These are phyloP conservation scores for Gila robusta DNA, from an alignment of 2,797 vertebrate species.

Conservation along the genomic window DNA sequence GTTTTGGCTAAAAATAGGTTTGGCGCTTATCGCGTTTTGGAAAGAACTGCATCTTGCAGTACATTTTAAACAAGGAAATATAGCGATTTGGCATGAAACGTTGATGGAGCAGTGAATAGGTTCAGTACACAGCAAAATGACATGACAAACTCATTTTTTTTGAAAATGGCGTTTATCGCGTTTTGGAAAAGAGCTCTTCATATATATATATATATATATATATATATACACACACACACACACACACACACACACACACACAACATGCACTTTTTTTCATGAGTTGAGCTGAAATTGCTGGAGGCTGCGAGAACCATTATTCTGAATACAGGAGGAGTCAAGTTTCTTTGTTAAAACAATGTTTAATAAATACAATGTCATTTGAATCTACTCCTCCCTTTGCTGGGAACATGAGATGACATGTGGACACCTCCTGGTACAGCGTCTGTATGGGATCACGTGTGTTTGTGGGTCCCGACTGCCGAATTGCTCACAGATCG, in stretches of 20 bases:
- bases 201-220: no score
- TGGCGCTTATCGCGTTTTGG: no score
- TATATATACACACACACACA: not conserved
- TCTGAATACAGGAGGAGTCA: conserved; percentile 69
- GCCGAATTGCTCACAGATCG: conserved; percentile 48
- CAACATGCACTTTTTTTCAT: no score
- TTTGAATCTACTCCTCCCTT: conserved; percentile 70
- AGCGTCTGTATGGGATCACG: not conserved
- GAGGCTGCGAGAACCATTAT: not conserved
- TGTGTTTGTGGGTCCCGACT: conserved; percentile 22
- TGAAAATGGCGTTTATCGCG: no score
- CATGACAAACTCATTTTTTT: no score
- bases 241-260: not conserved
- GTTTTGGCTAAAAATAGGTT: no score
- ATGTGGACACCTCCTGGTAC: conserved; percentile 35
- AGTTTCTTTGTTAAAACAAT: conserved; percentile 85
- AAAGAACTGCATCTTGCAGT: no score
- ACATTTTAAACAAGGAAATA: no score
- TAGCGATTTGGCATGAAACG: no score
- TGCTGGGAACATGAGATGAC: conserved; percentile 74
- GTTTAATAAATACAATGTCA: conserved; percentile 78
- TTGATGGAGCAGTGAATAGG: no score
- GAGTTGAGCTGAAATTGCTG: not conserved
- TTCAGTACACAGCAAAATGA: no score
- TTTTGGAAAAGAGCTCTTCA: no score